Base-by-base conservation (phyloP, 2,888 invertebrate genomes). In the Acrocera orbiculus region DNA sequence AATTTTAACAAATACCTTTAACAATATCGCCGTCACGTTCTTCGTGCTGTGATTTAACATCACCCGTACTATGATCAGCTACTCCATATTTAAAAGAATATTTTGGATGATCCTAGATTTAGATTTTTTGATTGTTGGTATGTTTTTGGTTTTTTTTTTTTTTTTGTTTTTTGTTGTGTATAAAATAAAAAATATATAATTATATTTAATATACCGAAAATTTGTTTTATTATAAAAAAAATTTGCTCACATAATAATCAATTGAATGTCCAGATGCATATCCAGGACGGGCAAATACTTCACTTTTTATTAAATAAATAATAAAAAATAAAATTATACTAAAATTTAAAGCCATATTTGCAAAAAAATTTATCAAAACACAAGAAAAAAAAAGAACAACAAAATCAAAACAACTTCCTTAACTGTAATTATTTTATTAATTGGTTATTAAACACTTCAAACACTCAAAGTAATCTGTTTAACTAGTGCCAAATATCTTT, bases 81-180 rank as follows among this genome's bases (percentile, higher is more conserved):
- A 72, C 72, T 14, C 72, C 72, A 44, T 72, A 72, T 45, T 71
- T 71, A 44, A 70, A 72, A 2, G 70, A 63, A 42, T 72, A 72
- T 53, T 65, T 68, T 1, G 72, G 71, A 38, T 63, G 61, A 43
- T 68, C 66, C 70, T 71, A 47, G 27, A 41, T 42, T 22, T 10
- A 22, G n/a, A 23, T 25, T 19, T 24, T 16, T n/a, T n/a, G n/a
- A n/a, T n/a, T n/a, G n/a, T 20, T 7, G 20, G 6, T 10, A 30
- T 30, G n/a, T 30, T n/a, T n/a, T n/a, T n/a, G n/a, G n/a, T n/a
- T 27, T 16, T 20, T 30, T 30, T 14, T 27, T 10, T 4, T 35
- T 17, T 14, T 16, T 30, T 16, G 15, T 14, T 22, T 28, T 24
- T 16, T 24, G n/a, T 20, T 6, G 25, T 11, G 13, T 13, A 25